These are phyloP conservation scores for Lasioglossum calceatum DNA, from an alignment of 2,888 invertebrate genomes.

Conservation along the genomic window DNA sequence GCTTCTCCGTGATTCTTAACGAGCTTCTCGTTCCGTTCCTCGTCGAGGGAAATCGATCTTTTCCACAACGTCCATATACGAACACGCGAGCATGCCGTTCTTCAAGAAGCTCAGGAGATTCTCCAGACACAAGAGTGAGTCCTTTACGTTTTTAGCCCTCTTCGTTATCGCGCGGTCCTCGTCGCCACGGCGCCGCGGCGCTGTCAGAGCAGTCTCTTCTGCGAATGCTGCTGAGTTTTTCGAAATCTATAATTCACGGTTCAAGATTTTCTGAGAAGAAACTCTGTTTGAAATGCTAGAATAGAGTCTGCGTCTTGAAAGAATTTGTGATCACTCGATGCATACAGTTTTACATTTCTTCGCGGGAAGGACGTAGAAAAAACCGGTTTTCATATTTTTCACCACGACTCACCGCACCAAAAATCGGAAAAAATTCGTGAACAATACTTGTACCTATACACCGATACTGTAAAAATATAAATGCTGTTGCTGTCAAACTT, in stretches of 20 bases:
- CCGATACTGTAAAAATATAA: background rate
- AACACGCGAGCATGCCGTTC: slow-evolving; percentile 75
- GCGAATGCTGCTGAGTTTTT: background rate
- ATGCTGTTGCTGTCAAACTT: background rate
- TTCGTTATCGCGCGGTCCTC: background rate
- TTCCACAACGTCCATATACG: background rate
- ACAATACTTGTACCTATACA: background rate
- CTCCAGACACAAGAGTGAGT: slow-evolving; percentile 81
- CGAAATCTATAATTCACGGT: background rate
- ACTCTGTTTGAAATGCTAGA: background rate
- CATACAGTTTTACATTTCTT: background rate
- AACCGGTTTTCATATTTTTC: background rate
- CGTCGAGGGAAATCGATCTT: slow-evolving; percentile 24
- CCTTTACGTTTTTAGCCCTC: background rate
- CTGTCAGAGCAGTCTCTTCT: background rate
- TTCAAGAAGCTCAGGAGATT: slow-evolving; percentile 81
- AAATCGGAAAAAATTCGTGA: background rate
- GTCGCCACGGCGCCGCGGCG: background rate
- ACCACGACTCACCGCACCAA: background rate
- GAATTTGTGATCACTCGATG: background rate
- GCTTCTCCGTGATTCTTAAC: slow-evolving; percentile 14
- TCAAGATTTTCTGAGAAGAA: background rate
- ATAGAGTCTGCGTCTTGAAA: background rate
- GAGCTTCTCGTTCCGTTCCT: background rate
- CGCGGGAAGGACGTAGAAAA: background rate